A percentile compares a stretch with the other conserved stretches of the same genome.
Conservation (phyloP, 2,113 vertebrate species). For the Rutilus rutilus region DNA sequence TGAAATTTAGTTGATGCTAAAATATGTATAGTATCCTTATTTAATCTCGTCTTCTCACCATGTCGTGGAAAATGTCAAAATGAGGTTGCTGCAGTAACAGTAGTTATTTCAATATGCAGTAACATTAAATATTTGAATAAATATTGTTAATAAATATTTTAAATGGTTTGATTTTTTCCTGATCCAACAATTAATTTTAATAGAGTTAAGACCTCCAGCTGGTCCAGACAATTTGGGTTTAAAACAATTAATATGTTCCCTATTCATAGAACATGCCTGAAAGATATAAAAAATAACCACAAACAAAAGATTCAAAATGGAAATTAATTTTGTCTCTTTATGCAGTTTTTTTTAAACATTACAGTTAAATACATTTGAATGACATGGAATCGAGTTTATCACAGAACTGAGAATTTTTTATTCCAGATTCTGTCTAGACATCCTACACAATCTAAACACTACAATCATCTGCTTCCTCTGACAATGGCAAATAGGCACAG, state of each 20-base stretch:
- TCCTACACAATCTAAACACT: slow-evolving; percentile 57
- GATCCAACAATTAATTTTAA: no score
- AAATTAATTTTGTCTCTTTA: slow-evolving; percentile 55
- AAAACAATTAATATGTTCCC: neutral
- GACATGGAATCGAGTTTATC: slow-evolving; percentile 53
- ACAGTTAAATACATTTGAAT: slow-evolving; percentile 73
- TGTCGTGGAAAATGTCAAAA: no score
- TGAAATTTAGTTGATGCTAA: no score
- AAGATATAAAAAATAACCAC: slow-evolving; percentile 18
- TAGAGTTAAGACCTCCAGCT: neutral
- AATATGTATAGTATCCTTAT: no score
- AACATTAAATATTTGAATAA: no score
- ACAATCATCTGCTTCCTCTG: slow-evolving; percentile 62
- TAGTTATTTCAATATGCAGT: no score
- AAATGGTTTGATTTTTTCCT: no score
- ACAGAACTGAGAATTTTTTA: slow-evolving; percentile 48
- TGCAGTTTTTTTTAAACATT: slow-evolving; percentile 63
- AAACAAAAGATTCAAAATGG: slow-evolving; percentile 46
- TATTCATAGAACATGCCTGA: neutral
- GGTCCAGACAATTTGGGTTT: neutral
- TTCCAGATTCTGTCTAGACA: slow-evolving; percentile 38
- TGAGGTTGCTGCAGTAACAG: no score
- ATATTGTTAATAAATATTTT: no score
- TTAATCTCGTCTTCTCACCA: no score
- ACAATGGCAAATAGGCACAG: slow-evolving; percentile 65